phyloP scores from a whole-genome alignment of 2,888 invertebrate species.

The Melanotus villosus region DNA sequence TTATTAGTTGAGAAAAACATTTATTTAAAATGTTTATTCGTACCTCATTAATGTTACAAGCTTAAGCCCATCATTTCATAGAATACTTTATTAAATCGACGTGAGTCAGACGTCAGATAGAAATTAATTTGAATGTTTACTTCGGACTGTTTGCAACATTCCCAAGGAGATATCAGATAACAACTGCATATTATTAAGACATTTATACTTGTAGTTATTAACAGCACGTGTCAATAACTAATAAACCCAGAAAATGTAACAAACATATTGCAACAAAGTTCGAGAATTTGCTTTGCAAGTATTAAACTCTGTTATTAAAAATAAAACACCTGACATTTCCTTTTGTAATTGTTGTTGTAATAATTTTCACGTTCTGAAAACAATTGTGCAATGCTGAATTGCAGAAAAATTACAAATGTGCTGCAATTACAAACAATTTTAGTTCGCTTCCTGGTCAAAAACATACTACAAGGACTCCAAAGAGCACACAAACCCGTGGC shows the following conservation, averaged over 20 bases:
- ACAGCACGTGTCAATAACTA: background rate
- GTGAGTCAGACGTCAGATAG: background rate
- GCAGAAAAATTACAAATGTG: slow-evolving; percentile 9
- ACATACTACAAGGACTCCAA: slow-evolving; percentile 7
- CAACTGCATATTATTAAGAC: background rate
- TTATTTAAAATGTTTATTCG: too few relatives aligned
- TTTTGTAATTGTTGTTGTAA: too few relatives aligned
- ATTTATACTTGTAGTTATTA: background rate
- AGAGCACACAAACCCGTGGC: slow-evolving; percentile 14
- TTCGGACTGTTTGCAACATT: background rate
- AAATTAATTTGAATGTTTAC: slow-evolving; percentile 2
- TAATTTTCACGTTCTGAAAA: background rate
- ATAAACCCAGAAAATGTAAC: background rate
- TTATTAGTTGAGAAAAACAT: background rate
- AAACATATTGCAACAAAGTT: background rate
- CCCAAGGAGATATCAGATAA: slow-evolving; percentile 3
- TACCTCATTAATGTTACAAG: too few relatives aligned
- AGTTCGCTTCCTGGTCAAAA: slow-evolving; percentile 17
- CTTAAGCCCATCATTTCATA: background rate
- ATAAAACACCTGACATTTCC: too few relatives aligned
- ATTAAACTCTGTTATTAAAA: too few relatives aligned
- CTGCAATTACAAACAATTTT: background rate
- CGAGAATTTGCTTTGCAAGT: too few relatives aligned
- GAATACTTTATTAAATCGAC: background rate
- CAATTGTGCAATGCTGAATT: background rate